Conservation (phyloP, 2,113 vertebrate species). For the Neolamprologus devosi region DNA sequence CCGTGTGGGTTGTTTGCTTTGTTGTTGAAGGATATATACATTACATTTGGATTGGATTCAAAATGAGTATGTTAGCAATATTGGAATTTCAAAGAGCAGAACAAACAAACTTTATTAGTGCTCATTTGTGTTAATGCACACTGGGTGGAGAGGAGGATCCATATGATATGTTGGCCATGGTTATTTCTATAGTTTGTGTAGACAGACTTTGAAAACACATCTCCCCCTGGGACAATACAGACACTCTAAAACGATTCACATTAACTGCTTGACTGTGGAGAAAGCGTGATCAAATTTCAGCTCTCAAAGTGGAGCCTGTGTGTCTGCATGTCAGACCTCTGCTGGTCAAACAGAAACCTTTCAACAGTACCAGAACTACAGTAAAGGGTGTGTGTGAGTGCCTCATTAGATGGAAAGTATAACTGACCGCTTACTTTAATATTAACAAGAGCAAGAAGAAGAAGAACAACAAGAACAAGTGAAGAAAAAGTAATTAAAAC, state of each 20-base stretch:
- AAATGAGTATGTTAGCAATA: background rate
- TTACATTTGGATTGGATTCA: background rate
- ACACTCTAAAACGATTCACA: background rate
- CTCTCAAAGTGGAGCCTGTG: background rate
- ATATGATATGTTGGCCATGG: background rate
- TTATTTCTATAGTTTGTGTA: background rate
- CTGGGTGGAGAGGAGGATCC: background rate
- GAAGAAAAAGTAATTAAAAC: background rate
- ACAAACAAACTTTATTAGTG: background rate
- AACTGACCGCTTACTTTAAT: background rate
- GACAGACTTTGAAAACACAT: background rate
- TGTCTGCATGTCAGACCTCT: background rate
- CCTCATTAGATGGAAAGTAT: background rate
- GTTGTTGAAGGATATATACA: background rate
- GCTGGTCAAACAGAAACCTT: background rate
- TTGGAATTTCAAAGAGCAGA: background rate
- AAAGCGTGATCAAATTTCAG: slow-evolving; percentile 4
- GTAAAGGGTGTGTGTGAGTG: background rate
- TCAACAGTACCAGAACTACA: background rate
- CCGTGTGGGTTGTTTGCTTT: background rate
- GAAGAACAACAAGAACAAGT: rapidly evolving
- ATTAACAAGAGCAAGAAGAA: background rate
- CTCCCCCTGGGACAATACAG: background rate
- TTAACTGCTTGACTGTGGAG: background rate
- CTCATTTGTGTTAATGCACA: background rate